These are phyloP conservation scores for Homarus americanus DNA, from an alignment of 1,140 invertebrate species.

Conservation along the genomic window DNA sequence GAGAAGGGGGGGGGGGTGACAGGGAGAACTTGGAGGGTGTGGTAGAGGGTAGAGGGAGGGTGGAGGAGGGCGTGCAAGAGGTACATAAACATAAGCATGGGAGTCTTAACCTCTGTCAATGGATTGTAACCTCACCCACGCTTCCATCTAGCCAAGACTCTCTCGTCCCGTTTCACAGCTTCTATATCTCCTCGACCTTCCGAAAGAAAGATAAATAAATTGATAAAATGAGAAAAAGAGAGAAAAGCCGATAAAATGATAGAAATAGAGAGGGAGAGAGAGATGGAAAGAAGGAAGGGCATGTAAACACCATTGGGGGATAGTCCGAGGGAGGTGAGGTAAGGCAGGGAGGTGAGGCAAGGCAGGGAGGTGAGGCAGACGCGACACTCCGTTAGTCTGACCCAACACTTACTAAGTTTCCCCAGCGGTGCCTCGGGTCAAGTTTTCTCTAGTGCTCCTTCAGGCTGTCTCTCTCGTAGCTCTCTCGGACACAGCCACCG, in stretches of 20 bases:
- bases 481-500: too few relatives aligned
- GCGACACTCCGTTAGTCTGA: constrained; percentile 45
- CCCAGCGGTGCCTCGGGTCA: constrained; percentile 20
- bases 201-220: background rate
- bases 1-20: background rate
- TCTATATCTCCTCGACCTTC: too few relatives aligned
- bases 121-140: too few relatives aligned
- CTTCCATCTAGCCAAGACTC: too few relatives aligned
- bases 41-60: background rate
- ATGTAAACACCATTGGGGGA: background rate
- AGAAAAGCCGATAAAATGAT: background rate
- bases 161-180: too few relatives aligned
- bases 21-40: background rate
- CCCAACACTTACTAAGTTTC: constrained; percentile 40
- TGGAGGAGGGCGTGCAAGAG: background rate
- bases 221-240: background rate
- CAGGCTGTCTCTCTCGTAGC: too few relatives aligned
- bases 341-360: background rate
- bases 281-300: background rate
- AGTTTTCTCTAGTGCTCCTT: constrained; percentile 25
- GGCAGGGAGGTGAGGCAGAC: background rate
- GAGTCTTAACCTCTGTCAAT: too few relatives aligned
- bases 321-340: background rate
- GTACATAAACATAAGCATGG: too few relatives aligned
- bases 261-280: background rate